phyloP scores from a whole-genome alignment of 2,113 vertebrate genomes.

The Elachura formosa region DNA sequence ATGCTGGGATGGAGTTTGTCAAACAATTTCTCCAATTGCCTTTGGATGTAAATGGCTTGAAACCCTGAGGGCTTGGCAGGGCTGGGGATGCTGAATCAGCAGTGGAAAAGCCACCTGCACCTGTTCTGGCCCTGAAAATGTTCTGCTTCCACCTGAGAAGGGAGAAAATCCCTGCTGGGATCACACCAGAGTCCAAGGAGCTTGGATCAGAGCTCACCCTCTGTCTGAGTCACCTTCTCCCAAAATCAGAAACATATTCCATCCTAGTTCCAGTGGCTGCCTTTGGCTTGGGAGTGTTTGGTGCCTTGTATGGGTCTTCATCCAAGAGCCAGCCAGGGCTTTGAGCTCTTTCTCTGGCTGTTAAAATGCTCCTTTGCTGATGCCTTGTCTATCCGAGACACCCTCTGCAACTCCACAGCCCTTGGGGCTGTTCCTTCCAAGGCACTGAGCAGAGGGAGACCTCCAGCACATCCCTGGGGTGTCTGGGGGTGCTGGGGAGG shows the following conservation, averaged over 20 bases:
- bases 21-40: background rate
- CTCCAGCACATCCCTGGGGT: background rate
- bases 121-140: background rate
- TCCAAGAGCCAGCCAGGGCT: background rate
- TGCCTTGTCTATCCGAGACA: background rate
- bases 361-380: background rate
- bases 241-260: background rate
- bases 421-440: background rate
- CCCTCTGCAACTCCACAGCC: background rate
- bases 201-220: background rate
- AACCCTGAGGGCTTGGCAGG: background rate
- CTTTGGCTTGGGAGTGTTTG: background rate
- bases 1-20: constrained; percentile 13
- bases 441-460: background rate
- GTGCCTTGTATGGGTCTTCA: background rate
- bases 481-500: background rate
- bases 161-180: background rate
- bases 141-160: background rate
- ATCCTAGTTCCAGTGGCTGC: background rate
- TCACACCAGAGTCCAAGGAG: background rate
- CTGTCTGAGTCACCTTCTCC: background rate
- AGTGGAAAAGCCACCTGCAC: background rate
- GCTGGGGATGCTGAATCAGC: constrained; percentile 12
- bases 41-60: background rate
- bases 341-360: background rate